Evolutionary conservation across 2,797 vertebrate species (phyloP), one percentile per base, ranked within the genome.

Genomic region (Todus mexicanus): DNA sequence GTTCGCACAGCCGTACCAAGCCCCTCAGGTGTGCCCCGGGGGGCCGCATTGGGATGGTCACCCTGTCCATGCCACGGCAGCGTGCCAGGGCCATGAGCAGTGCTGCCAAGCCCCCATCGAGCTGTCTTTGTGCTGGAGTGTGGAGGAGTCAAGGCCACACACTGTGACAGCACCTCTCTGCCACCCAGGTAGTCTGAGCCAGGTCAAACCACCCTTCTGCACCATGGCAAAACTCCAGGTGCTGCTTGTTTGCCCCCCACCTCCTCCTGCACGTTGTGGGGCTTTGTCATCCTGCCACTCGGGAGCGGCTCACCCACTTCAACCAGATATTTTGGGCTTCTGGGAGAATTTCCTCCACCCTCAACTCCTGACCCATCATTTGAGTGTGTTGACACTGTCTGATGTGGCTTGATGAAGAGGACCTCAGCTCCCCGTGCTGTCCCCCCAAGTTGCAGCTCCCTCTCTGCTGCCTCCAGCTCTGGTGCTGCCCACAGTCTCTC

Each of bases 31-130:
- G n/a, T n/a, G n/a, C n/a, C n/a, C n/a, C n/a, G n/a, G n/a, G 6
- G 15, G 27, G 15, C 8, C 2, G 1, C 5, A 11, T 20, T 22
- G 70, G 38, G 27, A 15, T 1, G 1, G 22, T 77, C 10, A 20
- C 27, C 54, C 11, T 2, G 0, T 27, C 7, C 14, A 5, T 5
- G 4, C 42, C 38, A 2, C 0, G 0, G 31, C 75, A 38, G 5
- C 8, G 0, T 35, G 47, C 20, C 37, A 11, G 37, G 37, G 35
- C 22, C 12, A 4, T 13, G 31, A 65, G 61, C 18, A 38, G n/a
- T 8, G 13, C 51, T 63, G 77, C 76, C 5, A 23, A 33, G 48
- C 31, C 43, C 50, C 42, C 38, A 16, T 12, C 13, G 43, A 64
- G 43, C 21, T 26, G 6, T 6, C 33, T 54, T 43, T 59, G 19